Base-by-base conservation (phyloP, 2,888 invertebrate species). In the Anarsia innoxiella region DNA sequence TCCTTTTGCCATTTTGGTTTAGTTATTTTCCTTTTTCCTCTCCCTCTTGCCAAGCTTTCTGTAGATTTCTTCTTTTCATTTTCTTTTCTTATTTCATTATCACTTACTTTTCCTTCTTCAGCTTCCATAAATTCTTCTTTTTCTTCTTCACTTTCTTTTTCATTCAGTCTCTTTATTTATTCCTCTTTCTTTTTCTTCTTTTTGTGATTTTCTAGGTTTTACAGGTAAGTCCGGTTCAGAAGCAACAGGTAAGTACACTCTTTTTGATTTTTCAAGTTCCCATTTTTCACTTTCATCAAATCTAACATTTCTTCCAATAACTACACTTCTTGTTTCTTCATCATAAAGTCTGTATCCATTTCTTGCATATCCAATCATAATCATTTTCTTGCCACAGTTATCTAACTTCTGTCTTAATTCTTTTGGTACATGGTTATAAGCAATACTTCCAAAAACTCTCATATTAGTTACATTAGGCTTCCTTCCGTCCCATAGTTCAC, bases 401-500 rank as follows among this genome's bases (percentile, higher is more conserved):
- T 42, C 42, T 2, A 43, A 12, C 12, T 40, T 40, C 6, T 30
- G 19, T 15, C 44, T 16, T 1, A 31, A 12, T 25, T 39, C 31
- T 31, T 41, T 40, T 15, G 46, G 44, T 8, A 50, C 25, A 37
- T 46, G 45, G 8, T 40, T 39, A 34, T 32, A 48, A 9, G 49
- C 49, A 23, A 31, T 39, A 28, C 49, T 38, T 1, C 46, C 46
- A 44, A 51, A 48, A 4, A 45, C 40, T 41, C 39, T 23, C 12
- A 50, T 23, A 27, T 50, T 48, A 9, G 31, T 12, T 0, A 51
- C 30, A 28, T 39, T 23, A 5, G 36, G 39, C 25, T 37, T 44
- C 10, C 28, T 26, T 1, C 41, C 41, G 19, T 33, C 26, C 30
- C 36, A 30, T 14, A 30, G 11, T 12, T 36, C 28, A 23, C 9